Conservation (phyloP, 2,888 invertebrate species). For the Ganaspis brasiliensis region DNA sequence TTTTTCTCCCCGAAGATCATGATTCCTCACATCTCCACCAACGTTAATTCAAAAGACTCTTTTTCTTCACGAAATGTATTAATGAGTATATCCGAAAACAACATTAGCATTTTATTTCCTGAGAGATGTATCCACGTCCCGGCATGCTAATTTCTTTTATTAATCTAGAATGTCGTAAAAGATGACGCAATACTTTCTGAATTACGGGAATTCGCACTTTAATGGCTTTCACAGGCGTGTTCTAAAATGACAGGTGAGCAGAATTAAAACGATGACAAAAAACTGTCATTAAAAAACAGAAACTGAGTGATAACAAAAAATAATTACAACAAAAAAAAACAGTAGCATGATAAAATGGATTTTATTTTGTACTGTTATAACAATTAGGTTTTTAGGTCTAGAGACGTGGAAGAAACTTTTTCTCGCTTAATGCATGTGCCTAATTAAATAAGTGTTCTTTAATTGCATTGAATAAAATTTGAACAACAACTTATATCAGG, state of each 20-base stretch:
- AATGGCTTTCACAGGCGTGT: slow-evolving; percentile 17
- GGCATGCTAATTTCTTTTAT: slow-evolving; percentile 24
- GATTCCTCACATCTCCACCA: slow-evolving; percentile 26
- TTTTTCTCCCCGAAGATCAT: slow-evolving; percentile 43
- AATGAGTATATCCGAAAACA: slow-evolving; percentile 8
- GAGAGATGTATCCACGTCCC: not conserved
- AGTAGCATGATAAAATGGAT: not conserved
- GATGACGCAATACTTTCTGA: slow-evolving; percentile 24
- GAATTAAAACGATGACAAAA: not conserved
- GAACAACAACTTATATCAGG: slow-evolving; percentile 5
- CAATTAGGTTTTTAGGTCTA: not conserved
- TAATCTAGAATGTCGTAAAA: slow-evolving; percentile 26
- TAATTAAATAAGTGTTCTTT: slow-evolving; percentile 20
- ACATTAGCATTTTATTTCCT: slow-evolving; percentile 35
- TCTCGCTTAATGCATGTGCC: slow-evolving; percentile 10
- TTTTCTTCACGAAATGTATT: slow-evolving; percentile 17
- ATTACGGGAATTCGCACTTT: not conserved
- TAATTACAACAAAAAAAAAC: not conserved
- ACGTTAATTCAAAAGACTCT: not conserved
- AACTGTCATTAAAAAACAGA: not conserved
- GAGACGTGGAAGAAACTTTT: not conserved
- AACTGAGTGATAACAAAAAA: not conserved
- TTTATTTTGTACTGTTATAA: slow-evolving; percentile 1
- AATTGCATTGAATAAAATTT: slow-evolving; percentile 16
- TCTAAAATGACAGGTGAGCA: slow-evolving; percentile 6